phyloP scores from a whole-genome alignment of 2,797 vertebrate species.

The Lerista edwardsae region DNA sequence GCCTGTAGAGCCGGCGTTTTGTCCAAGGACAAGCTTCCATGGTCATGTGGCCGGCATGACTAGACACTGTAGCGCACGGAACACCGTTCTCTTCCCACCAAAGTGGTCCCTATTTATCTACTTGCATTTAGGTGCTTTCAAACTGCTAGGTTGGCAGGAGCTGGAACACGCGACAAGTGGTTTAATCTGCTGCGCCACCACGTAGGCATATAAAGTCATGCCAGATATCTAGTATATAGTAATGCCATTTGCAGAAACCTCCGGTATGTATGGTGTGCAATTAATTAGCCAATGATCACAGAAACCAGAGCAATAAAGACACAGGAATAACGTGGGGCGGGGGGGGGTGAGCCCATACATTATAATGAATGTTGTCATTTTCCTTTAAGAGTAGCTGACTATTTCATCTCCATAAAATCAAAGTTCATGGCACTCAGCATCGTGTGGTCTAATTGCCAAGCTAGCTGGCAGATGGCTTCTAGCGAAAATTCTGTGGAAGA shows the following conservation, averaged over 20 bases:
- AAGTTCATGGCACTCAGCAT: background rate
- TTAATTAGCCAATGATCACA: background rate
- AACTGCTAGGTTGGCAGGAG: too few species aligned
- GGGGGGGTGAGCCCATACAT: background rate
- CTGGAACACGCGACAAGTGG: too few species aligned
- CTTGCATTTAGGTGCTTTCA: too few species aligned
- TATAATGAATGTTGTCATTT: slow-evolving; percentile 6
- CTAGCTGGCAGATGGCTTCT: background rate
- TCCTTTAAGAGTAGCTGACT: background rate
- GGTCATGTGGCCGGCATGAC: too few species aligned
- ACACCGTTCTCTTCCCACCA: too few species aligned
- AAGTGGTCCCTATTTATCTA: too few species aligned
- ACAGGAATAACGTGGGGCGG: too few species aligned
- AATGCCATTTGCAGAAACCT: background rate
- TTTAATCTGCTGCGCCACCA: too few species aligned
- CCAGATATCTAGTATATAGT: background rate
- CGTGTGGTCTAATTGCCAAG: background rate
- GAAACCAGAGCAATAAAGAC: background rate
- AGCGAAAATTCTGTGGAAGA: background rate
- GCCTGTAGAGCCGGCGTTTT: too few species aligned
- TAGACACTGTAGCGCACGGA: too few species aligned
- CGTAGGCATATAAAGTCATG: background rate
- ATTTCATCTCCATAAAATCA: background rate
- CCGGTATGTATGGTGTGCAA: background rate
- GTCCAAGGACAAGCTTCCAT: too few species aligned